Percentiles rank a stretch among this genome's conserved stretches.
These are phyloP conservation scores for Polypedilum vanderplanki DNA, from an alignment of 1,140 invertebrate species.

Conservation along the genomic window DNA sequence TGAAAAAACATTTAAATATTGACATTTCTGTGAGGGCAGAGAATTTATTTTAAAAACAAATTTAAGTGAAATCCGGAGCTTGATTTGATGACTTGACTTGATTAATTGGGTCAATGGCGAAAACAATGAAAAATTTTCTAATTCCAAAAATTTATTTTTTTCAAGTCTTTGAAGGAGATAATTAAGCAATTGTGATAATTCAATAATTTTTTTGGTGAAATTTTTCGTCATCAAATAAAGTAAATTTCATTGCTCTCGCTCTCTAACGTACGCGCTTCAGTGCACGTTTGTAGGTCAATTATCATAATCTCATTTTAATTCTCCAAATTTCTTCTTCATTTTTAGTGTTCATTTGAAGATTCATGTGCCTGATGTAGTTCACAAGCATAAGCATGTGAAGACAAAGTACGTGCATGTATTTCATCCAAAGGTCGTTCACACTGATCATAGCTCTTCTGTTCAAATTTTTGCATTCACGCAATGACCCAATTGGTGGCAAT, in stretches of 20 bases:
- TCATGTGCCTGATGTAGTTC: not conserved
- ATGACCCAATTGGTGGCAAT: not conserved
- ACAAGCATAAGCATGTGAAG: not conserved
- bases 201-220: conserved; percentile 1
- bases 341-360: conserved; percentile 24
- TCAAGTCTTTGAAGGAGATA: not conserved
- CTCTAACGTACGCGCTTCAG: not conserved
- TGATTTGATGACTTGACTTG: too few species aligned
- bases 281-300: not conserved
- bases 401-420: conserved; percentile 5
- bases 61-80: conserved; percentile 1
- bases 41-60: too few species aligned
- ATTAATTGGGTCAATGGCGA: not conserved
- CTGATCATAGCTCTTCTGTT: not conserved
- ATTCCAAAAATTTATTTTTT: too few species aligned
- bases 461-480: conserved; percentile 7
- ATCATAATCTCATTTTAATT: conserved; percentile 2
- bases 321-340: not conserved
- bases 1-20: not conserved
- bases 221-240: not conserved
- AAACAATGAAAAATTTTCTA: not conserved
- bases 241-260: not conserved
- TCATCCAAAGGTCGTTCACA: conserved; percentile 21
- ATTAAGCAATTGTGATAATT: conserved; percentile 4
- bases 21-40: too few species aligned